Conservation (phyloP, 2,888 invertebrate genomes). For the Caenorhabditis sp. region DNA sequence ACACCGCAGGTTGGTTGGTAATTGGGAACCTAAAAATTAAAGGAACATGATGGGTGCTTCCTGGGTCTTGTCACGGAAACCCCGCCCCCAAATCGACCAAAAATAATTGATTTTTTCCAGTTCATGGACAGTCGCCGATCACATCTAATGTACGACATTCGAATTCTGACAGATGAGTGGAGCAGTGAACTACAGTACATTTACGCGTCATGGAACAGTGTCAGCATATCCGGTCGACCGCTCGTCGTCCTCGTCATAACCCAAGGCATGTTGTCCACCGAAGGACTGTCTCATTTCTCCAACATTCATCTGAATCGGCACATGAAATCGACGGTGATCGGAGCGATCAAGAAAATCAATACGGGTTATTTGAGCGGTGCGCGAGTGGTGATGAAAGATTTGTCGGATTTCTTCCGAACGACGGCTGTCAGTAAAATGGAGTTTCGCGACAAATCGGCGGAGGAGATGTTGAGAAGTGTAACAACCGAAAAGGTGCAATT, state of each 20-base stretch:
- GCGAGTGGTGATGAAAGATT: conserved; percentile 87
- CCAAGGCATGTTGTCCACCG: conserved; percentile 77
- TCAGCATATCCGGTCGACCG: conserved; percentile 95
- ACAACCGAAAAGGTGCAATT: conserved; percentile 43
- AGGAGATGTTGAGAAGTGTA: conserved; percentile 39
- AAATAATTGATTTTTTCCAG: conserved; percentile 74
- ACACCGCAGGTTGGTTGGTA: conserved; percentile 86
- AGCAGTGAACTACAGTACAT: conserved; percentile 66
- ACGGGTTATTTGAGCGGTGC: conserved; percentile 99
- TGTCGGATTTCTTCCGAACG: conserved; percentile 93
- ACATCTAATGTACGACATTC: conserved; percentile 97
- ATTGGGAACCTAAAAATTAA: too few relatives aligned
- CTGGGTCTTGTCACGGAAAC: too few relatives aligned
- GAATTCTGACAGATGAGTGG: conserved; percentile 87
- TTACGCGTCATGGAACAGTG: conserved; percentile 93
- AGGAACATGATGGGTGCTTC: too few relatives aligned
- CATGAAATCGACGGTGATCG: conserved; percentile 79
- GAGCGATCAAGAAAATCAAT: conserved; percentile 95
- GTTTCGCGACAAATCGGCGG: conserved; percentile 55
- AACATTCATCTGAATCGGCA: conserved; percentile 55
- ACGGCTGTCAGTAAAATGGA: conserved; percentile 96
- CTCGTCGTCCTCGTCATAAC: conserved; percentile 84
- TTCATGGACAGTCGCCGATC: conserved; percentile 96
- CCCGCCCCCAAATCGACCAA: too few relatives aligned
- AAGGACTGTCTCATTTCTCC: conserved; percentile 53